A percentile compares a stretch with the other conserved stretches of the same genome.
Conservation (phyloP, 2,888 invertebrate species). For the Neuroscelio doddi region DNA sequence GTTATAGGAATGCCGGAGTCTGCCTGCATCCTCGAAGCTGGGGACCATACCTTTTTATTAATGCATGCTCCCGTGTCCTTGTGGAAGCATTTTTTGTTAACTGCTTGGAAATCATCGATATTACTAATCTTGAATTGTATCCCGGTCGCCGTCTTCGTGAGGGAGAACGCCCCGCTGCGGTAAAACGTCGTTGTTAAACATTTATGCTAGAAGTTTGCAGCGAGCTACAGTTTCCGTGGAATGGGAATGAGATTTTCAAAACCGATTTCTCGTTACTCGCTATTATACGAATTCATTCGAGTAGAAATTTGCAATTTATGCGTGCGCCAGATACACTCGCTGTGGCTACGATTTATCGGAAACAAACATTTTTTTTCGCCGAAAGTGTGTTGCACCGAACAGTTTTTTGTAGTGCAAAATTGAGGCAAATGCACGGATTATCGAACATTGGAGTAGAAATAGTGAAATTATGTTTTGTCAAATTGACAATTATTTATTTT, state of each 20-base stretch:
- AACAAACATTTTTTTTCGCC: conserved; percentile 4
- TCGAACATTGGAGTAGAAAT: no score
- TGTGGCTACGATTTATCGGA: conserved; percentile 22
- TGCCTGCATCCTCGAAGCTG: conserved; percentile 62
- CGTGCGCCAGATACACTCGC: conserved; percentile 40
- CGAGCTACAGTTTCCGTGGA: conserved; percentile 41
- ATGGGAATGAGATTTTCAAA: conserved; percentile 46
- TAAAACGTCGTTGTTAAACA: conserved; percentile 37
- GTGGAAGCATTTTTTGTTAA: conserved; percentile 90
- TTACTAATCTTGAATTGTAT: conserved; percentile 91
- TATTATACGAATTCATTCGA: conserved; percentile 45
- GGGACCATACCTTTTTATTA: conserved; percentile 92
- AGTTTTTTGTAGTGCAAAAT: no score
- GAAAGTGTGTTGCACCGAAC: no score
- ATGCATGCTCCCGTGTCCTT: conserved; percentile 89
- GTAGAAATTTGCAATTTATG: conserved; percentile 46
- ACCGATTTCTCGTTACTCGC: conserved; percentile 48
- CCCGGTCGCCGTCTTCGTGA: conserved; percentile 91
- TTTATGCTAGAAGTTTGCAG: conserved; percentile 45
- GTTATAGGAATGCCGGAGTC: no score
- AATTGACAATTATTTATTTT: no score
- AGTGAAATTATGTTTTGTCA: no score
- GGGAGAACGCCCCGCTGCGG: conserved; percentile 84
- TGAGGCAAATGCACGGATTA: no score
- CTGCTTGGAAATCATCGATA: conserved; percentile 89